Evolutionary conservation across 2,113 vertebrate species (phyloP).

Genomic region (Python bivittatus): DNA sequence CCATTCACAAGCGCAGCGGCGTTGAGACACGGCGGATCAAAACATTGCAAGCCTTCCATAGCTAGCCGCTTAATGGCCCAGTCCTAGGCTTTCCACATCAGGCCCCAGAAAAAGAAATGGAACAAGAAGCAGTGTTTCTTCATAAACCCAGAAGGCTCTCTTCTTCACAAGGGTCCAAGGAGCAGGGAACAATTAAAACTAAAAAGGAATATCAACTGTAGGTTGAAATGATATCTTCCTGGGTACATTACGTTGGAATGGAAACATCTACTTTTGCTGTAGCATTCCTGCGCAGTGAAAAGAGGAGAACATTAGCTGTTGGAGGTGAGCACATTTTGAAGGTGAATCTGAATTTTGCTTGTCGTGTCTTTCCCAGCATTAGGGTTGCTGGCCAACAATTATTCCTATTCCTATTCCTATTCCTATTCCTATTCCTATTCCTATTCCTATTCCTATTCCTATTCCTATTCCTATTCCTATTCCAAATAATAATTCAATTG

Average conservation of each 20-base stretch:
- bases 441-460: neutral
- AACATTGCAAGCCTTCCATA: slow-evolving; percentile 40
- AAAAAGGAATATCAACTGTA: neutral
- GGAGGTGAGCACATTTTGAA: neutral
- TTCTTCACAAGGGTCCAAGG: neutral
- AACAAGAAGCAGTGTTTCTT: neutral
- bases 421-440: neutral
- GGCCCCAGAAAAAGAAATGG: neutral
- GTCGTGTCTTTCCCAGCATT: neutral
- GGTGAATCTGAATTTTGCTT: neutral
- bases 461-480: neutral
- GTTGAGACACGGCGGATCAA: slow-evolving; percentile 16
- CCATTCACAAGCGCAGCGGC: slow-evolving; percentile 45
- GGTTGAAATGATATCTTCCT: neutral
- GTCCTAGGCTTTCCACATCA: neutral
- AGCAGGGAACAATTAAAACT: neutral
- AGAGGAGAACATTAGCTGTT: neutral
- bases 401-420: neutral
- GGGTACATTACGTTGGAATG: neutral
- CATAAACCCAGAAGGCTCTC: neutral
- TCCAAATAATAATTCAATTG: neutral
- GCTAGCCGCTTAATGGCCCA: neutral
- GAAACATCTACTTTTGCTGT: neutral
- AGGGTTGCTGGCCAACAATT: neutral
- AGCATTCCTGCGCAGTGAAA: neutral